Evolutionary conservation across 2,888 invertebrate species (phyloP), one percentile per base, ranked within the genome.

Genomic region (Parnassius glacialis): DNA sequence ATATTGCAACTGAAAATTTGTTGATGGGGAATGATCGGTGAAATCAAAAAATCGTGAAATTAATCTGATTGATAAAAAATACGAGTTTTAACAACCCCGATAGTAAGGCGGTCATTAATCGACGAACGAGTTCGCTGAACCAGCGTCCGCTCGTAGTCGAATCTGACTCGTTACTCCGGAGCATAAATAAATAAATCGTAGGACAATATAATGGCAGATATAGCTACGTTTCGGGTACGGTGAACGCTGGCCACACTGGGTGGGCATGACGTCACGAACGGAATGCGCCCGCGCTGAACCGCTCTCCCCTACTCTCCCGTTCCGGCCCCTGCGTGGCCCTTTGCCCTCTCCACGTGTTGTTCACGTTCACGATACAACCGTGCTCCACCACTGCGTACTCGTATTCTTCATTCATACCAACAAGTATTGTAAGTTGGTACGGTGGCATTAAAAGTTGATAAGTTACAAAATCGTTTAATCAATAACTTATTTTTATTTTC

Each of bases 211-310:
- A 82, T 83, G 79, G 80, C 82, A 84, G 84, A 83, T 84, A 82
- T 79, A 78, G 75, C 75, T 74, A 71, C 74, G 78, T 69, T 72
- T 74, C 79, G 76, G 77, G 73, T 80, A 85, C 84, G 86, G 86
- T 87, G 90, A 87, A 86, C 84, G 87, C 84, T 85, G 85, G 87
- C 83, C 85, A 84, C 84, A 71, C 83, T 91, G 91, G 91, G 91
- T 90, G 91, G 90, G 80, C 91, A 84, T 91, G 91, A 91, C 91
- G 91, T 91, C 91, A 91, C 86, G 82, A 79, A 72, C 85, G 89
- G 90, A 91, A 91, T 91, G 90, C 83, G 89, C 83, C 84, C 80
- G 83, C 84, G 80, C 81, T 76, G 71, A 83, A 74, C 76, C 74
- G 74, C 72, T 69, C 71, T 66, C 61, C 64, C 67, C 71, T 83